Conservation (phyloP, 2,888 invertebrate genomes). For the Caenorhabditis parvicauda region DNA sequence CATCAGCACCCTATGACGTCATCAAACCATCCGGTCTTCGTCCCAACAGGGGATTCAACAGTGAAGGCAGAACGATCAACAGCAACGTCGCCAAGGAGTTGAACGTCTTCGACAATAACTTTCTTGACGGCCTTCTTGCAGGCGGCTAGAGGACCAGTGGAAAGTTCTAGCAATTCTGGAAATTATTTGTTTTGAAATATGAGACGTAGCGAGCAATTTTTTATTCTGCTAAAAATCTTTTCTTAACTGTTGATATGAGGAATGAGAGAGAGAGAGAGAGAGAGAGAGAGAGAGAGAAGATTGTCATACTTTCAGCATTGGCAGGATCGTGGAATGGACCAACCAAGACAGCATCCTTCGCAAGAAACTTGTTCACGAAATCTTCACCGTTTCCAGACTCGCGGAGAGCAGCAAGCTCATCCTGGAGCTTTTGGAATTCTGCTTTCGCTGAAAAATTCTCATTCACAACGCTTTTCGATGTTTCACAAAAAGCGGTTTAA, state of each 20-base stretch:
- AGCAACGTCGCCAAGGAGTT: constrained; percentile 16
- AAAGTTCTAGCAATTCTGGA: background rate
- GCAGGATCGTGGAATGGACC: constrained; percentile 24
- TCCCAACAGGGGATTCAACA: constrained; percentile 21
- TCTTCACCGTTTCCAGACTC: constrained; percentile 18
- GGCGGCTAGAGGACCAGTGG: constrained; percentile 2
- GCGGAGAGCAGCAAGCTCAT: constrained; percentile 22
- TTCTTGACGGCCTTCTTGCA: constrained; percentile 14
- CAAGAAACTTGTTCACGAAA: constrained; percentile 19
- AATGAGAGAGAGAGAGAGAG: no score
- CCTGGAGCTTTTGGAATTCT: constrained; percentile 30
- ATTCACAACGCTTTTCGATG: no score
- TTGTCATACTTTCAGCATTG: no score
- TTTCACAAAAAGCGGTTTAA: no score
- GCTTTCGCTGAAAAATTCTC: constrained; percentile 21
- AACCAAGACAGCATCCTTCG: constrained; percentile 27
- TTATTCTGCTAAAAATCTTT: no score
- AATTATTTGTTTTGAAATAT: background rate
- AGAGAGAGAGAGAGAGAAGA: no score
- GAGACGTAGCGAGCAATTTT: no score
- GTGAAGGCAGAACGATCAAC: constrained; percentile 19
- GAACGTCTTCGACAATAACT: constrained; percentile 20
- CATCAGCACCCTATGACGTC: background rate
- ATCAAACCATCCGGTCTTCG: constrained; percentile 22
- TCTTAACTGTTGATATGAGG: no score